phyloP scores from a whole-genome alignment of 2,113 vertebrate species.

The Odocoileus virginianus region DNA sequence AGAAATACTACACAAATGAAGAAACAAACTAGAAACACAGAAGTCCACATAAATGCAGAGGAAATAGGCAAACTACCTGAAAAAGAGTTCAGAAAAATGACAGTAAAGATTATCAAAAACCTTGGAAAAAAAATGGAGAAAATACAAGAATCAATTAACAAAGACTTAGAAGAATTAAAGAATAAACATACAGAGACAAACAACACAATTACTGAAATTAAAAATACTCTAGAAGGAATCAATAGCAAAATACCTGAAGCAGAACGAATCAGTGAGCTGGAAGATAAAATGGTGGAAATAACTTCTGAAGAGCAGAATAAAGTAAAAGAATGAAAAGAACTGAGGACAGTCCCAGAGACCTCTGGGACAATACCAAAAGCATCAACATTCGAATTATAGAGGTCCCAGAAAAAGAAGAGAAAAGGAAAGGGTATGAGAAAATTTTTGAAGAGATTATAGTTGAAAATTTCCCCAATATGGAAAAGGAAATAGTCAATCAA shows the following conservation, averaged over 20 bases:
- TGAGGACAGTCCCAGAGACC: neutral
- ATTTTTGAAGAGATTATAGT: neutral
- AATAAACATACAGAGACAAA: neutral
- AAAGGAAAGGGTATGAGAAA: neutral
- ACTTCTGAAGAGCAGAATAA: neutral
- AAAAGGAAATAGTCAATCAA: no score
- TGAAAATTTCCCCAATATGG: no score
- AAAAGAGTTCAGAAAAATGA: neutral
- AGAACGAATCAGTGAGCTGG: neutral
- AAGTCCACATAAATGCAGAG: neutral
- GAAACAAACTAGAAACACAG: neutral
- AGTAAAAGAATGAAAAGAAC: neutral
- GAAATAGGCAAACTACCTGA: neutral
- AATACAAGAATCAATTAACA: neutral
- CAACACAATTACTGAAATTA: neutral
- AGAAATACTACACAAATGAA: neutral
- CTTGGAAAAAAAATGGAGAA: neutral
- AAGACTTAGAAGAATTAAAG: neutral
- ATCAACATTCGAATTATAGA: neutral
- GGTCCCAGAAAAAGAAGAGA: neutral
- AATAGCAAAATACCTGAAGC: neutral
- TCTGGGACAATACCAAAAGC: neutral
- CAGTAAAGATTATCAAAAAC: neutral
- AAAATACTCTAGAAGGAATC: neutral
- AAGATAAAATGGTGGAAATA: neutral